Base-by-base conservation (phyloP, 1,140 invertebrate genomes). In the Cryptotermes secundus region DNA sequence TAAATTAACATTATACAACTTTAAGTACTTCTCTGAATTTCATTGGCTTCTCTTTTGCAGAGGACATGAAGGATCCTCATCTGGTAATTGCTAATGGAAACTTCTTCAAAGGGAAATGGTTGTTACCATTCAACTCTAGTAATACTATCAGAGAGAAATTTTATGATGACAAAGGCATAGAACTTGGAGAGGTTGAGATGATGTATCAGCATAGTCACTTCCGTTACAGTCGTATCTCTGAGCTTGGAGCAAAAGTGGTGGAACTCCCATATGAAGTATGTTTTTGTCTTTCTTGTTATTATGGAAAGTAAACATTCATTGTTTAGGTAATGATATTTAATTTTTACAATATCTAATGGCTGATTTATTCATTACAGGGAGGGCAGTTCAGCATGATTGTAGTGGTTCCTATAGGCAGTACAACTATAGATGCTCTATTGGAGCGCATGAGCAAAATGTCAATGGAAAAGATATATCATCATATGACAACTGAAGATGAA, bases 171-270 rank as follows among this genome's bases (percentile, higher is more conserved):
- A 72, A 31, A 31, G 59, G 59, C 59, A 31, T 72, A 14, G 59
- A 72, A 72, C 59, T 72, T 31, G 59, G 59, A 26, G 59, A 72
- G 31, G 59, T 72, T 9, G 26, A 72, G 2, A 72, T 72, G 59
- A 72, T 72, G 59, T n/a, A 72, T 72, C 59, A 72, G 59, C 0
- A 72, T 72, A n/a, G 59, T 72, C 59, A 72, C n/a, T 72, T 72
- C 16, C 59, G 59, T 31, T 72, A 72, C 59, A 72, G 59, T 72
- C 59, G 7, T 72, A 72, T 72, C 26, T n/a, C 59, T 72, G 59
- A 72, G 59, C n/a, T 72, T 72, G 59, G 59, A 31, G 26, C 59
- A 72, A 72, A 72, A 72, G 59, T 72, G 59, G 26, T 72, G 26
- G 59, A 72, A 72, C 59, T 72, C 16, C 59, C 59, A 31, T 72